These are phyloP conservation scores for Tryphoninae sp. DNA, from an alignment of 2,888 invertebrate genomes.

Conservation along the genomic window DNA sequence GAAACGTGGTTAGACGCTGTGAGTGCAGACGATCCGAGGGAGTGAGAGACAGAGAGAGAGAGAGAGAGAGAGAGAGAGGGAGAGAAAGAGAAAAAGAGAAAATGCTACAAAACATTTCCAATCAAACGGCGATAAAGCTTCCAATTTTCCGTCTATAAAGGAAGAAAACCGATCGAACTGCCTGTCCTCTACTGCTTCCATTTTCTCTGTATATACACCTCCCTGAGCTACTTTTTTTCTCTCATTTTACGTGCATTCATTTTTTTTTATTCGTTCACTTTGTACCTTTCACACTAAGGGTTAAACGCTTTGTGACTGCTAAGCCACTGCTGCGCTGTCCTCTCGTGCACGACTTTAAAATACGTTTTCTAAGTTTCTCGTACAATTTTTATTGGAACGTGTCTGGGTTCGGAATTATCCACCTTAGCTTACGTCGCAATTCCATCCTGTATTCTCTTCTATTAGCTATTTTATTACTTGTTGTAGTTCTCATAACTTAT, in stretches of 20 bases:
- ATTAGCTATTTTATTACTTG: not conserved
- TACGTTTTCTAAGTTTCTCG: conserved; percentile 27
- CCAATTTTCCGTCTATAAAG: conserved; percentile 71
- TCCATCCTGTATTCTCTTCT: conserved; percentile 5
- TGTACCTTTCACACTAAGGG: conserved; percentile 3
- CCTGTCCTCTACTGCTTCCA: conserved; percentile 56
- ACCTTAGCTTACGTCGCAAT: not conserved
- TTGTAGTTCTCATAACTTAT: conserved; percentile 3
- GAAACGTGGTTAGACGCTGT: conserved; percentile 29
- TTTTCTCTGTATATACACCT: conserved; percentile 48
- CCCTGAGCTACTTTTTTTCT: conserved; percentile 20
- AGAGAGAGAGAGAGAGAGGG: conserved; percentile 5
- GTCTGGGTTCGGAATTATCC: conserved; percentile 16
- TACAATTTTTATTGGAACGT: conserved; percentile 32
- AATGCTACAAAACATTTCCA: conserved; percentile 70
- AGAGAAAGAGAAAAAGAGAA: not conserved
- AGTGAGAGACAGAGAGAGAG: conserved; percentile 7
- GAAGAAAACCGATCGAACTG: conserved; percentile 65
- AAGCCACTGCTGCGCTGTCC: conserved; percentile 15
- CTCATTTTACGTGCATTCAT: conserved; percentile 4
- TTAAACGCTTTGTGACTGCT: not conserved
- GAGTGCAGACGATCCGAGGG: not conserved
- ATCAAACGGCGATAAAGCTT: conserved; percentile 73
- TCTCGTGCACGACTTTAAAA: conserved; percentile 8
- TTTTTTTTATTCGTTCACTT: conserved; percentile 3